Percentiles rank a stretch among this genome's conserved stretches.
These are phyloP conservation scores for Thaumatotibia leucotreta DNA, from an alignment of 1,140 invertebrate species.

Conservation along the genomic window DNA sequence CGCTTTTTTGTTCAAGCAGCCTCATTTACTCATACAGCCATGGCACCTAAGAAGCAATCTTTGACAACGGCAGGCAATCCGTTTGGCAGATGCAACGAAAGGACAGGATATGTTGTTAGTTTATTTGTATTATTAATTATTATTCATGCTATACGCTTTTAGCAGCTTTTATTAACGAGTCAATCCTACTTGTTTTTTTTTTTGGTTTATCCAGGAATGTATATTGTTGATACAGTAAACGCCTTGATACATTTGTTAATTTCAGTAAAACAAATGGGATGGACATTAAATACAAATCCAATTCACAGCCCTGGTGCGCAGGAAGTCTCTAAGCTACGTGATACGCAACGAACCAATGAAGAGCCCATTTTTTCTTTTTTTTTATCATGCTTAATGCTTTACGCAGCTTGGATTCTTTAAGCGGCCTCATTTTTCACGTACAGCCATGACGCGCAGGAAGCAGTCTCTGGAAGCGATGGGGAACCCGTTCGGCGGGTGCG, in stretches of 20 bases:
- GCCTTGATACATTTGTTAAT: too few species aligned
- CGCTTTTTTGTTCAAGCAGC: not conserved
- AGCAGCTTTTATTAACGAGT: not conserved
- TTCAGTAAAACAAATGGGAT: not conserved
- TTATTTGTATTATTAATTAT: not conserved
- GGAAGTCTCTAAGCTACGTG: not conserved
- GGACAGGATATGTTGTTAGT: not conserved
- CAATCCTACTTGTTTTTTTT: not conserved
- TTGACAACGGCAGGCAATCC: not conserved
- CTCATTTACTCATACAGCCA: not conserved
- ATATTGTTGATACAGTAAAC: too few species aligned
- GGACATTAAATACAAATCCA: not conserved
- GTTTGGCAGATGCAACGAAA: not conserved
- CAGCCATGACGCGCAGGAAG: conserved; percentile 49
- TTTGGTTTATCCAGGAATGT: too few species aligned
- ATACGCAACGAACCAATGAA: not conserved
- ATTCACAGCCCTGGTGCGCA: not conserved
- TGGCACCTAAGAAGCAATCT: not conserved
- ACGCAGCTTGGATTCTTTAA: not conserved
- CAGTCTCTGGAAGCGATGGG: conserved; percentile 65
- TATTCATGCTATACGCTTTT: not conserved
- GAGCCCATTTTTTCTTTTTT: not conserved
- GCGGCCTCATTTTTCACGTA: not conserved
- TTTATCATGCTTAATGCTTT: not conserved
- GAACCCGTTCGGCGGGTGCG: conserved; percentile 74